Evolutionary conservation across 1,140 invertebrate species (phyloP).

Genomic region (Hydropsyche tenuis): DNA sequence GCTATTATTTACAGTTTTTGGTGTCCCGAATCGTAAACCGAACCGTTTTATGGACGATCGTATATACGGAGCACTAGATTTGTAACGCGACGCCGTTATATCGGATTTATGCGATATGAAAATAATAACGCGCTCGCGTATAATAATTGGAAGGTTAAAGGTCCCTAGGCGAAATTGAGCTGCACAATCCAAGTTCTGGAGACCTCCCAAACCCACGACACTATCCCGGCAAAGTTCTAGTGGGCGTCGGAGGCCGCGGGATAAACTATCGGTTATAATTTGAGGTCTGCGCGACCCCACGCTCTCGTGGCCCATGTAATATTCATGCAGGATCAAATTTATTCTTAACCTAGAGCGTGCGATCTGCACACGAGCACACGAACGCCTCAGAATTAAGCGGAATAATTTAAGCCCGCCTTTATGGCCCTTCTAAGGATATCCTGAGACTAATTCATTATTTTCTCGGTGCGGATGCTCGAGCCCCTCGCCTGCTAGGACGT

Average conservation of each 20-base stretch:
- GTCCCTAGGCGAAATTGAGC: not conserved
- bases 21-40: no score
- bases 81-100: no score
- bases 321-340: constrained; percentile 27
- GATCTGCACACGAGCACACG: not conserved
- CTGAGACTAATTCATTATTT: constrained; percentile 28
- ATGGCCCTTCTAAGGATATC: constrained; percentile 22
- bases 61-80: no score
- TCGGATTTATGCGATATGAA: no score
- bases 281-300: constrained; percentile 10
- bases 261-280: constrained; percentile 26
- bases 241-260: not conserved
- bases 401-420: constrained; percentile 19
- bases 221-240: constrained; percentile 18
- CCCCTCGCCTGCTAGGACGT: not conserved
- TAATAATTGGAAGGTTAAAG: no score
- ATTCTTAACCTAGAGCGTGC: constrained; percentile 12
- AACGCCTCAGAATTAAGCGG: constrained; percentile 20
- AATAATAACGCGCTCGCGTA: no score
- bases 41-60: no score
- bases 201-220: no score
- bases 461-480: not conserved
- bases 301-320: not conserved
- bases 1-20: no score
- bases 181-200: constrained; percentile 16